Percentiles rank a stretch among this genome's conserved stretches.
Evolutionary conservation across 2,113 vertebrate species (phyloP).

Genomic region (Cygnus buccinator): DNA sequence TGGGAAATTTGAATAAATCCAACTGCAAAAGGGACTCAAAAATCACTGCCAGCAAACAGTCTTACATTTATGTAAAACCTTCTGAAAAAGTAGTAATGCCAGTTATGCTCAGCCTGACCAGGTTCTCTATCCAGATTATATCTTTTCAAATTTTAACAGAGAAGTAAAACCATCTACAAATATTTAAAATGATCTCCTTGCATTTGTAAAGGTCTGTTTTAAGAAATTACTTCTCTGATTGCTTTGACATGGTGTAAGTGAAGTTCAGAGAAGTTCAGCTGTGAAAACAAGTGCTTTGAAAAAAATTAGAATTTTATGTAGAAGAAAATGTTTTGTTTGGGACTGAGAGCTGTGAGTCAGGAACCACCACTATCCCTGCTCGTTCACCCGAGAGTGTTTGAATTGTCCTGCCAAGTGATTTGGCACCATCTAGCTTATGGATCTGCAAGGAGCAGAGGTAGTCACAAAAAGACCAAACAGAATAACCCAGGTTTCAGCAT

Average conservation of each 20-base stretch:
- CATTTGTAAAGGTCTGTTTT: not conserved
- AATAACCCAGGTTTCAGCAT: not conserved
- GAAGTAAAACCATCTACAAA: slow-evolving; percentile 2
- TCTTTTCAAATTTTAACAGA: not conserved
- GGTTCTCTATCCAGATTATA: not conserved
- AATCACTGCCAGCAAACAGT: not conserved
- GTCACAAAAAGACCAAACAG: not conserved
- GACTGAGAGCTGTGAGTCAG: not conserved
- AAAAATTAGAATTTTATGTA: not conserved
- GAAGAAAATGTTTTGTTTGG: not conserved
- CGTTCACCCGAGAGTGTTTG: not conserved
- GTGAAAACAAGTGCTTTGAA: not conserved
- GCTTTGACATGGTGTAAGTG: not conserved
- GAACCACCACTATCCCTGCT: not conserved
- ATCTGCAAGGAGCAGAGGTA: not conserved
- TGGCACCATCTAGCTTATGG: slow-evolving; percentile 13
- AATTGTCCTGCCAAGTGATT: slow-evolving; percentile 11
- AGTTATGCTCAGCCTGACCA: not conserved
- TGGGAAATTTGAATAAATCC: not conserved
- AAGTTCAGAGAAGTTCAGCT: not conserved
- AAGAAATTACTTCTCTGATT: not conserved
- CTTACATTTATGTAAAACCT: not conserved
- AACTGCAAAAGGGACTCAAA: not conserved
- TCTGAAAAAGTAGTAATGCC: not conserved
- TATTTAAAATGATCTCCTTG: not conserved